These are phyloP conservation scores for Argya squamiceps DNA, from an alignment of 2,797 vertebrate species.

Conservation along the genomic window DNA sequence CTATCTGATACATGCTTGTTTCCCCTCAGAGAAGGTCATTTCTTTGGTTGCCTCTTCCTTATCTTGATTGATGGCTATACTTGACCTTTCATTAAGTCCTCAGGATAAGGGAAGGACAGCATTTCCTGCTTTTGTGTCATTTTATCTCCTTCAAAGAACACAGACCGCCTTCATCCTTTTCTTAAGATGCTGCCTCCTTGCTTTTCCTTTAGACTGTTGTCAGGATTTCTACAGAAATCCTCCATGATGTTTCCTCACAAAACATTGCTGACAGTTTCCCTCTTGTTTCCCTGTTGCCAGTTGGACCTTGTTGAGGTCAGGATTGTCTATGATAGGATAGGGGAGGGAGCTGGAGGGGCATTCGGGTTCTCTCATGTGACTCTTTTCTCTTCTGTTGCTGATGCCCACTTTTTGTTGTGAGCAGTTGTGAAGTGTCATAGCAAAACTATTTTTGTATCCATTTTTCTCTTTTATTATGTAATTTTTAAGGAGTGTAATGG, in stretches of 20 bases:
- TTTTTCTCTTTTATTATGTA: not conserved
- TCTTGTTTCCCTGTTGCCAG: slow-evolving; percentile 32
- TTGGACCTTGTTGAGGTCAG: not conserved
- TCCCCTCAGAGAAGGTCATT: slow-evolving; percentile 32
- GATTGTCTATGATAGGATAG: slow-evolving; percentile 4
- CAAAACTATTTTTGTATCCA: not conserved
- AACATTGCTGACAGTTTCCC: not conserved
- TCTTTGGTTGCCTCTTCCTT: slow-evolving; percentile 43
- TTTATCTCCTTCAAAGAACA: slow-evolving; percentile 64
- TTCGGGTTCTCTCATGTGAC: slow-evolving; percentile 27
- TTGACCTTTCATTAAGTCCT: slow-evolving; percentile 65
- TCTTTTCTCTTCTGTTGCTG: slow-evolving; percentile 7
- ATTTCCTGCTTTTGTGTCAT: slow-evolving; percentile 80
- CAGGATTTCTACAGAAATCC: not conserved
- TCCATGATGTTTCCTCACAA: not conserved
- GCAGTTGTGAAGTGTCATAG: not conserved
- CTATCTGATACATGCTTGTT: not conserved
- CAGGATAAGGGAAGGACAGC: slow-evolving; percentile 74
- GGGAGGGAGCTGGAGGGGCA: slow-evolving; percentile 37
- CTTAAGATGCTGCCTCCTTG: not conserved
- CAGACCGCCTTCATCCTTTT: slow-evolving; percentile 42
- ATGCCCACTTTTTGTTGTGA: slow-evolving; percentile 15
- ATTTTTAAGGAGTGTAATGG: not conserved
- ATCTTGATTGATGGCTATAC: slow-evolving; percentile 69
- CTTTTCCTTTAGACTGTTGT: slow-evolving; percentile 8